These are phyloP conservation scores for Cancer borealis DNA, from an alignment of 2,888 invertebrate species.

Conservation along the genomic window DNA sequence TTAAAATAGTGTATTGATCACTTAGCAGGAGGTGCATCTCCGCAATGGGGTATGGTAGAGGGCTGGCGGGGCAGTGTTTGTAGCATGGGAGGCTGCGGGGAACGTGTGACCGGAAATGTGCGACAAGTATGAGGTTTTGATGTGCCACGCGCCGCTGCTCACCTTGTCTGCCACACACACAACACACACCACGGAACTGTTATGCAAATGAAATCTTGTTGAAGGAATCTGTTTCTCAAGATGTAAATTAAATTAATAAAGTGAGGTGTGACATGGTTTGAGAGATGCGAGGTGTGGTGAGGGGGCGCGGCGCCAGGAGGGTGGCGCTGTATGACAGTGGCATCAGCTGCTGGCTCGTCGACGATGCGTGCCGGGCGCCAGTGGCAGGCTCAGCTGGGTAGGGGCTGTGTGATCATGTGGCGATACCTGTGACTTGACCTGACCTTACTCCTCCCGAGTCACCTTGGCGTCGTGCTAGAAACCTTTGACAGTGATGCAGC, in stretches of 20 bases:
- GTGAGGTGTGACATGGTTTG: background rate
- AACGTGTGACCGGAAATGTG: slow-evolving; percentile 41
- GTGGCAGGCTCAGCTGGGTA: slow-evolving; percentile 67
- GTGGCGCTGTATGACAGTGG: slow-evolving; percentile 59
- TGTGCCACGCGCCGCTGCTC: background rate
- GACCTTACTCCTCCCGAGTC: background rate
- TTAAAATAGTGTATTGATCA: background rate
- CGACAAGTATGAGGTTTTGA: background rate
- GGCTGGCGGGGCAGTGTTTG: background rate
- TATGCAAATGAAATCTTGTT: background rate
- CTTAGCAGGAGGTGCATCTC: background rate
- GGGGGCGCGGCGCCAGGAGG: background rate
- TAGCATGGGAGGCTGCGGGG: background rate
- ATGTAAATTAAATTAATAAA: background rate
- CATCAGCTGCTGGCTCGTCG: slow-evolving; percentile 44
- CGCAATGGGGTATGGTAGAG: background rate
- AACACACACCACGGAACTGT: slow-evolving; percentile 18
- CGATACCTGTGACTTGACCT: slow-evolving; percentile 48
- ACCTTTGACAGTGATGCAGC: slow-evolving; percentile 34
- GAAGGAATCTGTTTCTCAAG: background rate
- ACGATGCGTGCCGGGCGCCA: slow-evolving; percentile 37
- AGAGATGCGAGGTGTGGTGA: background rate
- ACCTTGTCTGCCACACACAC: slow-evolving; percentile 49
- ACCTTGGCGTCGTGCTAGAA: background rate
- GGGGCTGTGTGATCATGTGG: slow-evolving; percentile 54